These are phyloP conservation scores for Ommatoiulus sabulosus DNA, from an alignment of 2,888 invertebrate species.

Conservation along the genomic window DNA sequence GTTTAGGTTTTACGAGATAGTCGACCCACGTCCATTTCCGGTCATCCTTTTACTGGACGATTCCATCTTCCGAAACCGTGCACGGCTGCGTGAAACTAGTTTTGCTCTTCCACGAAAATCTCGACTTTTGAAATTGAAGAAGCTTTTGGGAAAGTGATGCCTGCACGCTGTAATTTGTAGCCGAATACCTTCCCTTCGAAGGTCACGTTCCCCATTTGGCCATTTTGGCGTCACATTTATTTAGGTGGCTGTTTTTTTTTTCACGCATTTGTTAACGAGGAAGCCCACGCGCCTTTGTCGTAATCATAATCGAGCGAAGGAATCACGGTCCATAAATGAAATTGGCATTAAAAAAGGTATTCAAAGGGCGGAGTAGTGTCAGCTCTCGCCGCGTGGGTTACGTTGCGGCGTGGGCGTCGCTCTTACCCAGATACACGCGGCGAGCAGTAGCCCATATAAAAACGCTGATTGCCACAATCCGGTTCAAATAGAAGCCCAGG, in stretches of 20 bases:
- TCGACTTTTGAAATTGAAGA: not conserved
- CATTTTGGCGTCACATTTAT: slow-evolving; percentile 35
- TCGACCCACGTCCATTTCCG: too few species aligned
- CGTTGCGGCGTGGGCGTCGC: not conserved
- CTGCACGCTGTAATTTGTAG: not conserved
- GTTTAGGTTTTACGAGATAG: too few species aligned
- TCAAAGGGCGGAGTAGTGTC: not conserved
- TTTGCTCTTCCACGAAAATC: too few species aligned
- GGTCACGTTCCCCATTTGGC: slow-evolving; percentile 45
- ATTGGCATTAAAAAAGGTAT: not conserved
- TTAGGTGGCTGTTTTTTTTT: slow-evolving; percentile 10
- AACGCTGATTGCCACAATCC: slow-evolving; percentile 31
- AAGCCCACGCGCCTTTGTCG: slow-evolving; percentile 5
- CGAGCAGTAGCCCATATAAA: slow-evolving; percentile 25
- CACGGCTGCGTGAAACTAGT: too few species aligned
- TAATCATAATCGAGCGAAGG: not conserved
- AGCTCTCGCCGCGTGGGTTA: not conserved
- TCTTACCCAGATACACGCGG: not conserved
- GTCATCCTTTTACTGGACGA: too few species aligned
- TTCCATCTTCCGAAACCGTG: too few species aligned
- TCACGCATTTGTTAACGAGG: slow-evolving; percentile 43
- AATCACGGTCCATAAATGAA: not conserved
- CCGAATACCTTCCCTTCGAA: slow-evolving; percentile 47
- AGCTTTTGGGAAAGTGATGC: not conserved
- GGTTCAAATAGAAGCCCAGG: not conserved